phyloP scores from a whole-genome alignment of 1,140 invertebrate genomes.

The Chironomus tepperi region DNA sequence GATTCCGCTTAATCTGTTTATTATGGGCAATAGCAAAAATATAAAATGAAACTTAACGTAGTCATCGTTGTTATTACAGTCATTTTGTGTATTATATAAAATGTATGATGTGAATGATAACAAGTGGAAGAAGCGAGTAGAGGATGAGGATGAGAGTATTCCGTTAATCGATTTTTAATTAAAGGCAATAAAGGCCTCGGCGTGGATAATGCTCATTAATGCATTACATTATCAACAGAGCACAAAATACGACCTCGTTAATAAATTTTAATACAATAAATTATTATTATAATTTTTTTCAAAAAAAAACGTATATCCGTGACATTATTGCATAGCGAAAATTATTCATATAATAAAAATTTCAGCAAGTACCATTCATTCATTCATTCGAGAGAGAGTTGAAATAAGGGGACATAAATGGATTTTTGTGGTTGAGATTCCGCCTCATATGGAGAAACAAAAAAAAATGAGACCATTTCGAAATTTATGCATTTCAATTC shows the following conservation, averaged over 20 bases:
- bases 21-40: too few relatives aligned
- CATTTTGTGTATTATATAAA: too few relatives aligned
- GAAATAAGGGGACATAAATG: not conserved
- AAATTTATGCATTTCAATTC: slow-evolving; percentile 5
- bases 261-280: not conserved
- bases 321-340: not conserved
- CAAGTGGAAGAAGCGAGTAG: too few relatives aligned
- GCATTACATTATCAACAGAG: not conserved
- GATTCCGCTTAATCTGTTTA: too few relatives aligned
- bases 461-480: not conserved
- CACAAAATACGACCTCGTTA: not conserved
- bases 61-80: too few relatives aligned
- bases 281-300: not conserved
- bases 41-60: too few relatives aligned
- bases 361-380: not conserved
- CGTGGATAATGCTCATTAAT: not conserved
- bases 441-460: not conserved
- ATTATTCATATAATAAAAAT: slow-evolving; percentile 11
- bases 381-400: too few relatives aligned
- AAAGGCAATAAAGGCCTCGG: not conserved
- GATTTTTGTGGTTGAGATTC: not conserved
- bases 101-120: too few relatives aligned
- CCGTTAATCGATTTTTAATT: slow-evolving; percentile 5
- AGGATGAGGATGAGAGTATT: too few relatives aligned
- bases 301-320: not conserved